Evolutionary conservation across 2,113 vertebrate species (phyloP), one percentile per base, ranked within the genome.

Genomic region (Parotia lawesii): DNA sequence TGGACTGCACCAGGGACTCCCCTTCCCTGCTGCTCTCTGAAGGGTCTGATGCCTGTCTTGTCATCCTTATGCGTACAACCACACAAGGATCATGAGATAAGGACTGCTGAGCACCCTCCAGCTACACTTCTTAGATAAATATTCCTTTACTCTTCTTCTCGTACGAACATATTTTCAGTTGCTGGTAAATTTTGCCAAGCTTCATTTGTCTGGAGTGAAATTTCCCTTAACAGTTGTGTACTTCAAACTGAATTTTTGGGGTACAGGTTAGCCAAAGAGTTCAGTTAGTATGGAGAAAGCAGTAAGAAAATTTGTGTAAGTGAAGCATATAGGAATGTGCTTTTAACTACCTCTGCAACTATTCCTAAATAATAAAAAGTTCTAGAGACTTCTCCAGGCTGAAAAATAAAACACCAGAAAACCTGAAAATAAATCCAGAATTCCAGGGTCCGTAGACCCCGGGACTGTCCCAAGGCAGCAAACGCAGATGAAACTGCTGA

Each of bases 401-500:
- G 42, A 71, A 35, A 2, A 65, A 48, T 14, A 65, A 67, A 24
- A 12, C 15, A 40, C 15, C 18, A 44, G 22, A 71, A 82, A 91
- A 48, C 2, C 22, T 25, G 28, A 65, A 83, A 86, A 86, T 31
- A 2, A 77, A 57, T 9, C 2, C 44, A 42, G 27, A 84, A 81
- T 77, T 58, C 29, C 28, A 40, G 17, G 19, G 13, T 29, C 19
- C 14, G 3, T 31, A 29, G 37, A 33, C 2, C 38, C 38, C 38
- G 1, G 18, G 12, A 28, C 21, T 64, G 6, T 28, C 19, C 8
- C 3, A 11, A 45, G 16, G 35, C 21, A 73, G 21, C 6, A 66
- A 81, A 58, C 0, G 0, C 51, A 54, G 18, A 31, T 50, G 27
- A 71, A 86, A 38, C 5, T 0, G 0, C 14, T 54, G 28, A 19